A percentile compares a stretch with the other conserved stretches of the same genome.
Evolutionary conservation across 2,113 vertebrate species (phyloP).

Genomic region (Poeciliopsis prolifica): DNA sequence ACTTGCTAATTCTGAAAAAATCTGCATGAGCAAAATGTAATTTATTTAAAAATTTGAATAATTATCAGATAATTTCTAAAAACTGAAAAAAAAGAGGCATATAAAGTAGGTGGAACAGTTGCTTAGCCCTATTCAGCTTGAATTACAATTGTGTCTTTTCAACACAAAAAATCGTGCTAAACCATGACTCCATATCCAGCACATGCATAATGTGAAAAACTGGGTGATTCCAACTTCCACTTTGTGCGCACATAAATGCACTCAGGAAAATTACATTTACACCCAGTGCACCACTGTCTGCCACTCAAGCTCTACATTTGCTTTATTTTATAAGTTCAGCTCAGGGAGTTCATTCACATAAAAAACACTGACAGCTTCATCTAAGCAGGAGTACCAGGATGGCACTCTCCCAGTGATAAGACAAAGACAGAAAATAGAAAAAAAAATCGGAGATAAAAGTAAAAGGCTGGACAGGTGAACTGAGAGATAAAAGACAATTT

Average conservation of each 20-base stretch:
- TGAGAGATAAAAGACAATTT: not conserved
- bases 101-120: not conserved
- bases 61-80: not conserved
- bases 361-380: slow-evolving; percentile 36
- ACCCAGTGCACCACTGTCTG: slow-evolving; percentile 9
- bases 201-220: slow-evolving; percentile 1
- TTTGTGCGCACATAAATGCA: slow-evolving; percentile 6
- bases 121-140: not conserved
- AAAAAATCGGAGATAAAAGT: slow-evolving; percentile 11
- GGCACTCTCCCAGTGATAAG: slow-evolving; percentile 7
- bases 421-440: slow-evolving; percentile 33
- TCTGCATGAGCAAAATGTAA: not conserved
- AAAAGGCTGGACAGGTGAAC: slow-evolving; percentile 7
- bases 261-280: slow-evolving; percentile 14
- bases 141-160: slow-evolving; percentile 10
- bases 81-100: not conserved
- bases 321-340: slow-evolving; percentile 25
- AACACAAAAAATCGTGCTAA: slow-evolving; percentile 16
- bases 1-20: too few relatives aligned
- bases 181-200: slow-evolving; percentile 2
- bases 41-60: not conserved
- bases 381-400: slow-evolving; percentile 10
- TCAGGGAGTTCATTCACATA: slow-evolving; percentile 31
- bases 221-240: slow-evolving; percentile 11
- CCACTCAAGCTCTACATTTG: slow-evolving; percentile 18